Base-by-base conservation (phyloP, 2,113 vertebrate genomes). In the Odocoileus virginianus region DNA sequence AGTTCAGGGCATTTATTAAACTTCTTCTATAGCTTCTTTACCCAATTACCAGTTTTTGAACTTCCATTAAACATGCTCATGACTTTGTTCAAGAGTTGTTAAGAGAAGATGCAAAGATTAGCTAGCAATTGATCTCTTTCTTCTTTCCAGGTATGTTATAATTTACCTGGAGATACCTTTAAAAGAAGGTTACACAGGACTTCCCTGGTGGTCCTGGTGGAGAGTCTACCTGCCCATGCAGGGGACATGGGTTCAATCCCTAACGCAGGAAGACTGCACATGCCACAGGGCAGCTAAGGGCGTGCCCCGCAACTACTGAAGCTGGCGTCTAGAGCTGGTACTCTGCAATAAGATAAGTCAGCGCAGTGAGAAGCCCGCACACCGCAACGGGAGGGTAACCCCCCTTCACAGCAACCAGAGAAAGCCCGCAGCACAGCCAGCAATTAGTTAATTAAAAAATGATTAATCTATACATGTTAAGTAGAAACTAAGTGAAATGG, bases 371-470 rank as follows among this genome's bases (percentile, higher is more conserved):
- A 23, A 40, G 9, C n/a, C n/a, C 10, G 3, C n/a, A 71, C 67
- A 71, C n/a, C 0, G 10, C 36, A 40, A 25, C 1, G 0, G 19
- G 21, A 25, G 67, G 21, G n/a, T n/a, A 0, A 11, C 33, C 17
- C 55, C n/a, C 19, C 8, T 21, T 71, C 67, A 71, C 67, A 71
- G 19, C 67, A 71, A 23, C 33, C n/a, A 71, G n/a, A 36, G n/a
- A 40, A 71, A 40, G n/a, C n/a, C n/a, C 19, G 0, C 9, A 71
- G 9, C n/a, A 36, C 0, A 2, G n/a, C 67, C 67, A 12, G 23
- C 8, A 71, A 6, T 71, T 36, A 71, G 9, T 10, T 36, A n/a
- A 36, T 6, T 71, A 25, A 74, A 13, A 40, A 40, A 74, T 13
- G 55, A 33, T 17, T 87, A 79, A 28, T 11, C 92, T 84, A 45